Evolutionary conservation across 2,797 vertebrate genomes (phyloP).

Genomic region (Diplodus puntazzo): DNA sequence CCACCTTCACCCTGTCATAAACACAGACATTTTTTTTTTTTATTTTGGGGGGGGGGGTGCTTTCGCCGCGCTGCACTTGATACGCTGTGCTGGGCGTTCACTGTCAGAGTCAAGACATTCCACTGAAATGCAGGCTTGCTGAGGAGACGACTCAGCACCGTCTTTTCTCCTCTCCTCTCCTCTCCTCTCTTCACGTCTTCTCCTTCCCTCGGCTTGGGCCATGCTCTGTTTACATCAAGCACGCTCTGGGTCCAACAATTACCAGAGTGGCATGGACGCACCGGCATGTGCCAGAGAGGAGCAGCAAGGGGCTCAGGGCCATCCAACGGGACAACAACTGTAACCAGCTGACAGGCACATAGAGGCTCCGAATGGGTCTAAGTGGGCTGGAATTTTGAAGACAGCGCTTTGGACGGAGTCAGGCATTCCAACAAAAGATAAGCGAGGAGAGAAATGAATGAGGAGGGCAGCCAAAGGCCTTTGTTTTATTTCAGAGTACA

Average conservation of each 20-base stretch:
- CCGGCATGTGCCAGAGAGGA: conserved; percentile 44
- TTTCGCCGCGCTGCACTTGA: conserved; percentile 60
- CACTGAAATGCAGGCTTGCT: conserved; percentile 59
- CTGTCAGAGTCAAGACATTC: conserved; percentile 73
- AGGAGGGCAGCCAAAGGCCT: conserved; percentile 74
- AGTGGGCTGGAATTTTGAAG: conserved; percentile 65
- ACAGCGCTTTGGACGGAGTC: conserved; percentile 70
- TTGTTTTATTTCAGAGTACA: conserved; percentile 75
- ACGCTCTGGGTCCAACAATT: conserved; percentile 67
- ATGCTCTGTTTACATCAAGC: conserved; percentile 69
- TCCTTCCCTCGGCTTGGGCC: conserved; percentile 43
- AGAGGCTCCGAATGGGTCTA: conserved; percentile 54
- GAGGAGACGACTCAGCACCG: conserved; percentile 53
- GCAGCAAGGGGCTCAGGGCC: conserved; percentile 34
- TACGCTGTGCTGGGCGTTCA: conserved; percentile 69
- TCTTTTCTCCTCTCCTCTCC: conserved; percentile 50
- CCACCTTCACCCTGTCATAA: conserved; percentile 78
- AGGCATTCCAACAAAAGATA: conserved; percentile 77
- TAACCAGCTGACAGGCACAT: conserved; percentile 50
- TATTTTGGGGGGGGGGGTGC: conserved; percentile 58
- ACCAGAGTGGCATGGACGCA: conserved; percentile 57
- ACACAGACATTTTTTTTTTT: conserved; percentile 65
- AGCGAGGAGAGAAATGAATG: conserved; percentile 66
- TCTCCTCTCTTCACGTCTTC: conserved; percentile 33
- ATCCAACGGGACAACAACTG: conserved; percentile 56